A percentile compares a stretch with the other conserved stretches of the same genome.
Evolutionary conservation across 2,888 invertebrate genomes (phyloP).

Genomic region (Drosophila gaucha): DNA sequence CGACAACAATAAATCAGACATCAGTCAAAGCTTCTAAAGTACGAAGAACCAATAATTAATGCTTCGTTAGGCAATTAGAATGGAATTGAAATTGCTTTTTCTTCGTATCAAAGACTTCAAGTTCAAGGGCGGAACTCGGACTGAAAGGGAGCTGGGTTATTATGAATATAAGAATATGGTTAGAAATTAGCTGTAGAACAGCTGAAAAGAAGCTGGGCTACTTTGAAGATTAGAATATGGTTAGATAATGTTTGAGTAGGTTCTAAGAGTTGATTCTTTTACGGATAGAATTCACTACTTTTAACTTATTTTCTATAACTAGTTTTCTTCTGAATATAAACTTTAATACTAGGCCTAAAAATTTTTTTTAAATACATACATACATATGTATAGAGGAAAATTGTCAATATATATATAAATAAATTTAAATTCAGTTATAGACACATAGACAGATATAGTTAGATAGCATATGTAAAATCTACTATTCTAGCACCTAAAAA

Average conservation of each 20-base stretch:
- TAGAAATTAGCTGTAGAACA: neutral
- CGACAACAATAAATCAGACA: constrained; percentile 63
- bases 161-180: neutral
- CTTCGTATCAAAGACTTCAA: constrained; percentile 4
- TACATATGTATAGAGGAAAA: no score
- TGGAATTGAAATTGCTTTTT: constrained; percentile 67
- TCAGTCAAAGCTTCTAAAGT: constrained; percentile 20
- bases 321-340: no score
- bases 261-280: neutral
- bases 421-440: no score
- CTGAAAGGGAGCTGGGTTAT: neutral
- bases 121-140: constrained; percentile 19
- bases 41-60: constrained; percentile 37
- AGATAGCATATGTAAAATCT: no score
- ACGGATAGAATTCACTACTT: no score
- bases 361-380: no score
- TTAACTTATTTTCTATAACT: no score
- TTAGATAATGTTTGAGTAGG: neutral
- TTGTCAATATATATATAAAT: no score
- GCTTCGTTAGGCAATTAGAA: constrained; percentile 75
- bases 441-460: no score
- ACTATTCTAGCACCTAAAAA: no score
- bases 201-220: neutral
- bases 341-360: no score
- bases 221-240: neutral